Evolutionary conservation across 2,113 vertebrate genomes (phyloP), one percentile per base, ranked within the genome.

Genomic region (Mormyrus lacerda): DNA sequence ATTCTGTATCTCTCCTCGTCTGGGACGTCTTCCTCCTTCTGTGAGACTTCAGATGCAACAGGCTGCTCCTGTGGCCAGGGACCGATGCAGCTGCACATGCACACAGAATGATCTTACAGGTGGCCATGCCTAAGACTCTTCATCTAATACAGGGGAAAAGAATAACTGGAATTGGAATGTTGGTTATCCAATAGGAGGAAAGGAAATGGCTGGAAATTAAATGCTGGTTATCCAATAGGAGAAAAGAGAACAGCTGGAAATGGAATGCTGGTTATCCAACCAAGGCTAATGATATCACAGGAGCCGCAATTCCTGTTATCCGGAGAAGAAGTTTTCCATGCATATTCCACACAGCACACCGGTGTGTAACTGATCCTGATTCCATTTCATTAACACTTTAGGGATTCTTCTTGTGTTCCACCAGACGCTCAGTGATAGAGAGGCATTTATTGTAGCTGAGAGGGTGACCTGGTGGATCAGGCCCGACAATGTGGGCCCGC

Each of bases 1-100:
- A 65, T 91, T 55, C 61, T 89, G 79, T 76, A 55, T 51, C 65
- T 91, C 31, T 87, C 51, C 88, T 90, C 50, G 44, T 79, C 10
- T 50, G 10, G 45, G 8, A 79, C 1, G 13, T 19, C 35, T 39
- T 79, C 15, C 73, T 19, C 17, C 35, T 39, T 69, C 61, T 69
- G 61, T 13, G 61, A 69, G 61, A 27, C 27, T 65, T 65, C 24
- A 27, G 61, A 65, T 69, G 27, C 61, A 69, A 69, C n/a, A 11
- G 9, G 24, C 61, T 69, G 27, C 10, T 31, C 27, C 61, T 27
- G n/a, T 13, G 61, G 10, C 61, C 61, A 27, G 61, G n/a, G 61
- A 11, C n/a, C 10, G 0, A 69, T 13, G 27, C n/a, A 31, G 27
- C 61, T n/a, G n/a, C 10, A 69, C n/a, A 31, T 69, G 27, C 10